These are phyloP conservation scores for Trissoscelio sp. DNA, from an alignment of 2,888 invertebrate genomes.

Conservation along the genomic window DNA sequence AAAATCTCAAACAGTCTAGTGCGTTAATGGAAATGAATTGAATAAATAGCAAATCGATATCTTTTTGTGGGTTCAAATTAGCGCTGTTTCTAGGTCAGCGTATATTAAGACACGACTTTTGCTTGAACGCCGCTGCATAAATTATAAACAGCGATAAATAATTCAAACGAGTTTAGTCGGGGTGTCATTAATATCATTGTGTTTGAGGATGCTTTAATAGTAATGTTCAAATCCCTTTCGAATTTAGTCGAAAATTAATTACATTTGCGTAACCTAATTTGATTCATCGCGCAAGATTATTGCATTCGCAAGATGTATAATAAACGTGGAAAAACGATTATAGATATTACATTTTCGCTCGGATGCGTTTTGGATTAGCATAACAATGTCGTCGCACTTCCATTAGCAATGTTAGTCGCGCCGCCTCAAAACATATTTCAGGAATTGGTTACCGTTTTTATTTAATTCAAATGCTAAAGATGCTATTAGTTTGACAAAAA, in stretches of 20 bases:
- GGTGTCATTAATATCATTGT: neutral
- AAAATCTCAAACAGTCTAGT: neutral
- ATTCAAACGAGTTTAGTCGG: neutral
- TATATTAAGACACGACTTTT: neutral
- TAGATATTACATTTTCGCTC: neutral
- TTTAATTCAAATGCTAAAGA: conserved; percentile 32
- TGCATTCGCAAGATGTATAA: neutral
- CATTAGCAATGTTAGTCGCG: neutral
- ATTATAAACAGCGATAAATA: conserved; percentile 6
- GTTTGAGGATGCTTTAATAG: neutral
- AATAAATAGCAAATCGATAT: conserved; percentile 3
- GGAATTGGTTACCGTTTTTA: conserved; percentile 9
- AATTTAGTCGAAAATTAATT: neutral
- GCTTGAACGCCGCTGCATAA: neutral
- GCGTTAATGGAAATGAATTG: neutral
- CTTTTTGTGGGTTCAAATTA: neutral
- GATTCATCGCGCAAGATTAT: neutral
- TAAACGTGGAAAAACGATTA: neutral
- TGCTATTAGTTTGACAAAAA: neutral
- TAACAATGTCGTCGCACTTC: neutral
- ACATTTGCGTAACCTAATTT: neutral
- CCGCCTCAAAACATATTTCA: neutral
- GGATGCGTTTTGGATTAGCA: neutral
- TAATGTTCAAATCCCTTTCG: neutral
- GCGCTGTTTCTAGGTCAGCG: neutral